Conservation (phyloP, 2,888 invertebrate species). For the Pherbina coryleti region DNA sequence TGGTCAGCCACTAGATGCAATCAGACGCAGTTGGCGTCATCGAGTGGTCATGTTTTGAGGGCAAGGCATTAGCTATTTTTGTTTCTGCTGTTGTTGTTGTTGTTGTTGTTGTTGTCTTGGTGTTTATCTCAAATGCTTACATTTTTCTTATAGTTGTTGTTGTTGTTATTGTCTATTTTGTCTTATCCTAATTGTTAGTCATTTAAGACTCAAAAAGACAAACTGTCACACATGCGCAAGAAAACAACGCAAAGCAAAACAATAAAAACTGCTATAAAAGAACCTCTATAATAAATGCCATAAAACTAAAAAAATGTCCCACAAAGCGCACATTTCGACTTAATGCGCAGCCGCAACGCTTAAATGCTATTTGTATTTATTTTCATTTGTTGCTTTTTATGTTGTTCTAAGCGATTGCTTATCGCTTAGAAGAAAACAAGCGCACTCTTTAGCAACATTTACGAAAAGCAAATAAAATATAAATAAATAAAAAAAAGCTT, state of each 20-base stretch:
- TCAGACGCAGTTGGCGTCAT: background rate
- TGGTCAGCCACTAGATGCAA: background rate
- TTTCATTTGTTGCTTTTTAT: background rate
- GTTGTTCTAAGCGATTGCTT: background rate
- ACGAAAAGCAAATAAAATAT: background rate
- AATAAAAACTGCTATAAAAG: background rate
- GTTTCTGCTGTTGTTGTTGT: background rate
- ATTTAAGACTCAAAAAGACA: background rate
- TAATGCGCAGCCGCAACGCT: constrained; percentile 3
- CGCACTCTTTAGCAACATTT: background rate
- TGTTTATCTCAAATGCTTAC: background rate
- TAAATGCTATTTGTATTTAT: background rate
- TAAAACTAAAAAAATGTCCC: background rate
- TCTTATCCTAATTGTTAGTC: constrained; percentile 27
- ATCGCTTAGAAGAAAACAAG: background rate
- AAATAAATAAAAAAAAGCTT: too few relatives aligned
- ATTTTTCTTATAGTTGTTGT: background rate
- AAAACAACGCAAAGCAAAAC: background rate
- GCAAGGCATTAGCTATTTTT: background rate
- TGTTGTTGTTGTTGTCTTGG: background rate
- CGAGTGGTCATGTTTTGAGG: constrained; percentile 7
- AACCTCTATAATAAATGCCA: background rate
- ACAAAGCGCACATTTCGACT: background rate
- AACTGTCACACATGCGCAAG: constrained; percentile 9
- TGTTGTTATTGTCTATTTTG: background rate